These are phyloP conservation scores for Marcusenius ussheri DNA, from an alignment of 2,113 vertebrate genomes.

Conservation along the genomic window DNA sequence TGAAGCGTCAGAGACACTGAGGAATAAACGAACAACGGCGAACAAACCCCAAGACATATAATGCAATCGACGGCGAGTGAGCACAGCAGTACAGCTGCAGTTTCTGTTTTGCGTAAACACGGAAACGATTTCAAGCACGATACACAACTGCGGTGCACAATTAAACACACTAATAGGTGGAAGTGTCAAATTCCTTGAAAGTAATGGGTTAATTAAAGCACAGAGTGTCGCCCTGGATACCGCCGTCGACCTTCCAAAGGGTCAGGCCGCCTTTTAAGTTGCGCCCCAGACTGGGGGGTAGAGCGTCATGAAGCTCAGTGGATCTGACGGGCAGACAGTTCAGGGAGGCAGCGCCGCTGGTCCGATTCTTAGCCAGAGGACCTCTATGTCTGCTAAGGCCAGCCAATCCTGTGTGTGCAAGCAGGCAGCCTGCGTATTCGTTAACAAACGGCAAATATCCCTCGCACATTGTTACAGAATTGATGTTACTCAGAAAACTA, in stretches of 20 bases:
- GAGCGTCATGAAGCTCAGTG: slow-evolving; percentile 22
- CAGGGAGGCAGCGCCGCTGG: not conserved
- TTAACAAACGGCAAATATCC: not conserved
- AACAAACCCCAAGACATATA: not conserved
- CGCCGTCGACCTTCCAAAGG: slow-evolving; percentile 43
- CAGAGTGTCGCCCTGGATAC: slow-evolving; percentile 54
- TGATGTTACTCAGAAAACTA: not conserved
- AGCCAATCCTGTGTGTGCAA: not conserved
- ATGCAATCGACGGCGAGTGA: not conserved
- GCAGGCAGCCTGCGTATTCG: not conserved
- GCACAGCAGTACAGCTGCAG: not conserved
- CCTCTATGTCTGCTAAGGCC: not conserved
- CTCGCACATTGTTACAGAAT: not conserved
- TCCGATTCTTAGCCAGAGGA: not conserved
- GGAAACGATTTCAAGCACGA: not conserved
- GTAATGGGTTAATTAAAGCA: slow-evolving; percentile 43
- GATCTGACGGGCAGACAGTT: slow-evolving; percentile 3
- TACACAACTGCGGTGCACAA: not conserved
- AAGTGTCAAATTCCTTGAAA: slow-evolving; percentile 21
- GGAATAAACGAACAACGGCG: not conserved
- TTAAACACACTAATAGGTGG: not conserved
- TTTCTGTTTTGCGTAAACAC: not conserved
- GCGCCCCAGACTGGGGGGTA: slow-evolving; percentile 27
- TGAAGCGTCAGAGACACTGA: not conserved
- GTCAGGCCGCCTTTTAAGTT: slow-evolving; percentile 30